phyloP scores from a whole-genome alignment of 1,140 invertebrate genomes.

The Drosophila pseudoobscura region DNA sequence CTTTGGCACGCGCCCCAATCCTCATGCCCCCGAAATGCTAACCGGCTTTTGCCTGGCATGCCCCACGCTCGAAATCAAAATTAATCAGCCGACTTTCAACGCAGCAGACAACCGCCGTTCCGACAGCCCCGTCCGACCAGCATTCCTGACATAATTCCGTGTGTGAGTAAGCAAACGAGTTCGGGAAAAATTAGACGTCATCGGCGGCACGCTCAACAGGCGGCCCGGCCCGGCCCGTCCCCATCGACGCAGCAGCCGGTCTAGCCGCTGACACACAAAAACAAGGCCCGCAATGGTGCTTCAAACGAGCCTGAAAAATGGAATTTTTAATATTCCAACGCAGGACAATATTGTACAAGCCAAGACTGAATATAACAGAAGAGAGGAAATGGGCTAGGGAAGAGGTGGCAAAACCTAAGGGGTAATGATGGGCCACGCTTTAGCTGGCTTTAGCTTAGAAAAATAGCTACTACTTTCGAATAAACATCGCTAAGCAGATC shows the following conservation, averaged over 20 bases:
- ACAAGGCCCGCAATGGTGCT: too few relatives aligned
- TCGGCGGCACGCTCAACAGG: slow-evolving; percentile 19
- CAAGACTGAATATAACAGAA: slow-evolving; percentile 13
- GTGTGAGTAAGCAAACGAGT: slow-evolving; percentile 80
- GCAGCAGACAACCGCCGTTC: slow-evolving; percentile 34
- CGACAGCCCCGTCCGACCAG: slow-evolving; percentile 44
- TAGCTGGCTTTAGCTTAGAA: too few relatives aligned
- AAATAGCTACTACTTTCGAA: too few relatives aligned
- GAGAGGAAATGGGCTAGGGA: slow-evolving; percentile 30
- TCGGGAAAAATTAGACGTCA: slow-evolving; percentile 77
- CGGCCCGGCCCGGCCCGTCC: background rate
- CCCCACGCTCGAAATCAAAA: slow-evolving; percentile 33
- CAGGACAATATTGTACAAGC: slow-evolving; percentile 18
- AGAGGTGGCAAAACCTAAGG: too few relatives aligned
- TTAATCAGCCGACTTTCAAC: slow-evolving; percentile 67
- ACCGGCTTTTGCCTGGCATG: slow-evolving; percentile 62
- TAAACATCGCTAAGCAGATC: too few relatives aligned
- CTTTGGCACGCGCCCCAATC: slow-evolving; percentile 64
- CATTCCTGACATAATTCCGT: slow-evolving; percentile 80
- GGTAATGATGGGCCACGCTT: too few relatives aligned
- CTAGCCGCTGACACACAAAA: slow-evolving; percentile 1
- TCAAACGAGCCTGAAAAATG: slow-evolving; percentile 15
- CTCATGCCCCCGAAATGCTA: slow-evolving; percentile 36
- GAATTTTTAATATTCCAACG: slow-evolving; percentile 58
- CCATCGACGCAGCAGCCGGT: slow-evolving; percentile 30